Conservation (phyloP, 2,797 vertebrate genomes). For the Allobates femoralis region DNA sequence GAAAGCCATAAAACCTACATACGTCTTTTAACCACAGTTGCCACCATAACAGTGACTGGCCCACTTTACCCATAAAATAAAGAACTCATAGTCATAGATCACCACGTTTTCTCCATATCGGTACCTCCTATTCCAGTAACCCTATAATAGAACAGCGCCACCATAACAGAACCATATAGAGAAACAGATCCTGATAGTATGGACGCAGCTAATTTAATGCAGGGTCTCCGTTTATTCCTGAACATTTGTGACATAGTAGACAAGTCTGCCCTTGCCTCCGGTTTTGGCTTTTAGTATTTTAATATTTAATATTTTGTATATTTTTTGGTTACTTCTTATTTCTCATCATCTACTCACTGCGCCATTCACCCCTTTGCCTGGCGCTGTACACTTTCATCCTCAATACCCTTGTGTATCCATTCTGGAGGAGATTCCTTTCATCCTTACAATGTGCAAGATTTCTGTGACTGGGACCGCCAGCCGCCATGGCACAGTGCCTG, state of each 20-base stretch:
- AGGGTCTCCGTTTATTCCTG: too few relatives aligned
- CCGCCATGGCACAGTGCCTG: conserved; percentile 10
- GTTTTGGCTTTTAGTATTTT: too few relatives aligned
- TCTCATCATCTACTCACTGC: background rate
- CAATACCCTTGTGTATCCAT: conserved; percentile 23
- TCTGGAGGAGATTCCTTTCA: background rate
- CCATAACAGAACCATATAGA: background rate
- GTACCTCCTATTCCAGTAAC: background rate
- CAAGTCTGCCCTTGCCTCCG: too few relatives aligned
- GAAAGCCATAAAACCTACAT: too few relatives aligned
- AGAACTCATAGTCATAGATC: too few relatives aligned
- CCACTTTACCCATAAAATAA: too few relatives aligned
- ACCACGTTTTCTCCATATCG: background rate
- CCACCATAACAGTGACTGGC: too few relatives aligned
- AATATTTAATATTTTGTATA: too few relatives aligned
- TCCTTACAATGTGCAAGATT: background rate
- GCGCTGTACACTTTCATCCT: conserved; percentile 1
- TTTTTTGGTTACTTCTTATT: background rate
- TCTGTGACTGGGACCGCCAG: conserved; percentile 5
- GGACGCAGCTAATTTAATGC: too few relatives aligned
- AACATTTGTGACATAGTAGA: too few relatives aligned
- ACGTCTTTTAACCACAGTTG: too few relatives aligned
- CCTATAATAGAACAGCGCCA: background rate
- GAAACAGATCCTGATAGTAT: too few relatives aligned
- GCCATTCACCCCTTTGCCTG: background rate